Conservation (phyloP, 2,113 vertebrate genomes). For the Pseudorhombus dupliciocellatus region DNA sequence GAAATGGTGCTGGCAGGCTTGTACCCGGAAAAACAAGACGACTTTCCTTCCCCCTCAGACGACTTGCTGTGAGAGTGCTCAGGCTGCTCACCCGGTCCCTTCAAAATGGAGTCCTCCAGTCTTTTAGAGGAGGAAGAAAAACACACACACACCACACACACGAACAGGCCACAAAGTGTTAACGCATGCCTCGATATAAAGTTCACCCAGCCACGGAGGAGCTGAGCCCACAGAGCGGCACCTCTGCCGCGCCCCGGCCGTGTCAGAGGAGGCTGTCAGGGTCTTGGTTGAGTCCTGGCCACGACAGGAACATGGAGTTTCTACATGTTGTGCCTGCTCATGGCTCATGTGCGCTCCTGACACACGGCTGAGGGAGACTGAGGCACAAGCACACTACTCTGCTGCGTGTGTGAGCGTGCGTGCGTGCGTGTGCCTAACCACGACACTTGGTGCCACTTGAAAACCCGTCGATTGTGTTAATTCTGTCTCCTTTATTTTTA, state of each 20-base stretch:
- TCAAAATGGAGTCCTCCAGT: constrained; percentile 86
- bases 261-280: constrained; percentile 1
- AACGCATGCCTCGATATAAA: constrained; percentile 70
- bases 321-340: constrained; percentile 31
- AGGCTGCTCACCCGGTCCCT: constrained; percentile 68
- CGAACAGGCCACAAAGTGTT: constrained; percentile 84
- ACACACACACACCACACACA: background rate
- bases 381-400: constrained; percentile 32
- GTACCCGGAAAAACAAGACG: constrained; percentile 54
- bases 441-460: constrained; percentile 23
- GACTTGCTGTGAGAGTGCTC: constrained; percentile 48
- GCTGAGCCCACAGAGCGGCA: constrained; percentile 27
- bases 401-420: constrained; percentile 9
- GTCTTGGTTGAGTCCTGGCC: constrained; percentile 2
- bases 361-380: constrained; percentile 54
- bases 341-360: constrained; percentile 53
- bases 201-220: constrained; percentile 57
- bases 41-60: constrained; percentile 47
- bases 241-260: constrained; percentile 15
- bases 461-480: background rate
- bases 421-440: background rate
- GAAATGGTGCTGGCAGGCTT: constrained; percentile 39
- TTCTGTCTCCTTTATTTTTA: constrained; percentile 8
- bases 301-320: constrained; percentile 37
- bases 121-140: constrained; percentile 44